Percentiles rank a stretch among this genome's conserved stretches.
Evolutionary conservation across 2,888 invertebrate species (phyloP).

Genomic region (Chrysolina oricalcia): DNA sequence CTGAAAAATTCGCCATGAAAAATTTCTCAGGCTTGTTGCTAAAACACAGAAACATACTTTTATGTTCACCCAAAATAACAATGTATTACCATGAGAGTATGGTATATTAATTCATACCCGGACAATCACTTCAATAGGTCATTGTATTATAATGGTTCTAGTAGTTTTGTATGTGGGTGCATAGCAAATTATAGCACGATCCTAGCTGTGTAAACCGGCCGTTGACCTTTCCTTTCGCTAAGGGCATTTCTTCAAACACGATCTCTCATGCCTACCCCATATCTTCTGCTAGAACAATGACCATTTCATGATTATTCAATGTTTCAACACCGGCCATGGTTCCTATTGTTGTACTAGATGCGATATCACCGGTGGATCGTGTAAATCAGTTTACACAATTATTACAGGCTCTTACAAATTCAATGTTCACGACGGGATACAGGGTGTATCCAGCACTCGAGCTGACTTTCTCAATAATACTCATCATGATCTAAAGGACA

Average conservation of each 20-base stretch:
- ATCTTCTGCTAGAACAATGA: conserved; percentile 19
- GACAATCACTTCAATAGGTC: conserved; percentile 29
- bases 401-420: not conserved
- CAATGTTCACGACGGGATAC: not conserved
- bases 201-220: conserved; percentile 39
- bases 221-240: conserved; percentile 40
- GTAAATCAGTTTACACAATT: conserved; percentile 16
- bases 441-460: not conserved
- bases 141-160: conserved; percentile 26
- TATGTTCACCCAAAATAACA: not conserved
- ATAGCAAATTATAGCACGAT: conserved; percentile 43
- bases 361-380: conserved; percentile 1
- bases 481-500: not conserved
- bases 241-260: conserved; percentile 44
- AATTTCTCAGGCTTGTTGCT: not conserved
- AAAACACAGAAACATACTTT: not conserved
- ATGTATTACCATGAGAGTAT: not conserved
- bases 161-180: conserved; percentile 38
- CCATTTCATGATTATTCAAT: conserved; percentile 26
- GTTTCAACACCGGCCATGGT: conserved; percentile 21
- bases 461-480: not conserved
- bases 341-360: conserved; percentile 20
- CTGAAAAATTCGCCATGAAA: no score
- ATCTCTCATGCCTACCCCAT: conserved; percentile 40
- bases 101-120: not conserved